Evolutionary conservation across 2,797 vertebrate genomes (phyloP), one percentile per base, ranked within the genome.

Genomic region (Eidolon dupreanum): DNA sequence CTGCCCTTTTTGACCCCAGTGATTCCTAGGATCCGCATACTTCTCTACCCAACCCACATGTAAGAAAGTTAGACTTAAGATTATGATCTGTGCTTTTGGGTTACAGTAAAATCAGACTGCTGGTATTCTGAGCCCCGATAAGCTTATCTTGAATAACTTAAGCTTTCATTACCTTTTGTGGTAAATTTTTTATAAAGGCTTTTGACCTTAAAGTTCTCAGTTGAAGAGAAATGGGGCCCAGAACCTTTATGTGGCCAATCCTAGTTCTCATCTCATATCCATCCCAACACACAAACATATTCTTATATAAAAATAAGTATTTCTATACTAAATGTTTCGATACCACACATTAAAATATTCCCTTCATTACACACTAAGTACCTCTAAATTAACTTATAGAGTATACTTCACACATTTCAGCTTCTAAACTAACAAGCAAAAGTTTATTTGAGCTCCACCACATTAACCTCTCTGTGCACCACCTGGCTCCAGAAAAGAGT

Each of bases 121-220:
- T 95, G 51, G 73, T 95, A 88, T 88, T 88, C 87, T 6, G 88
- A 96, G 7, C 31, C 70, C 77, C 11, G 95, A 93, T 92, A 96
- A 95, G 90, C 63, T 90, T 95, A 97, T 93, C 94, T 88, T 86
- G 82, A 92, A 85, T 94, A 88, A 95, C 83, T 93, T 92, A 95
- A 95, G 90, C 77, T 96, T 73, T 63, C n/a, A 93, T 97, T 97
- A 97, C 88, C 77, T 93, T 77, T 96, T 92, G 92, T 2, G 43
- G 73, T 97, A 90, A 96, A 97, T 92, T 88, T 95, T 98, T 97
- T 93, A 97, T 97, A 79, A 97, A 85, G 73, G 36, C 46, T 90
- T 93, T 93, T 95, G 41, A 49, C 92, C 88, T 95, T 90, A 36
- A 93, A 77, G 57, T 90, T 96, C 81, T 94, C 82, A 53, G 31